Evolutionary conservation across 2,113 vertebrate genomes (phyloP).

Genomic region (Pteruthius melanotis): DNA sequence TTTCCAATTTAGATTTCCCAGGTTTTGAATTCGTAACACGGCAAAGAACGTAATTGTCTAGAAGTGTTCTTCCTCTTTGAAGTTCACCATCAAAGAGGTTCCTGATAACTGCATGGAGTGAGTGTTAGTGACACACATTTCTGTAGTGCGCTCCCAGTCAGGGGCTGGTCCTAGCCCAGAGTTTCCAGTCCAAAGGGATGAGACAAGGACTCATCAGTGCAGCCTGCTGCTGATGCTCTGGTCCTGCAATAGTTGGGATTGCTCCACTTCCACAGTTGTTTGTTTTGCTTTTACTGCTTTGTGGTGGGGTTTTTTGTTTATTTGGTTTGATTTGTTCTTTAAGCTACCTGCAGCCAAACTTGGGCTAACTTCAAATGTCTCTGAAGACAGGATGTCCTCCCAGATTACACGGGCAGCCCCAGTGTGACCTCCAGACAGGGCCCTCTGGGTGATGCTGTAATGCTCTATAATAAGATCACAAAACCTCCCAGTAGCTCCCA

Average conservation of each 20-base stretch:
- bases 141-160: neutral
- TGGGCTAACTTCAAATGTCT: neutral
- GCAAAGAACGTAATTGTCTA: neutral
- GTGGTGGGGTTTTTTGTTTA: neutral
- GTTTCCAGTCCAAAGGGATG: neutral
- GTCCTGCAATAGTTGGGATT: neutral
- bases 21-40: neutral
- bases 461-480: neutral
- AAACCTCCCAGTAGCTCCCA: neutral
- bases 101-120: neutral
- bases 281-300: neutral
- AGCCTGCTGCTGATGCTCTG: neutral
- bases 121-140: neutral
- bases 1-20: neutral
- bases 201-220: neutral
- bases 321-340: neutral
- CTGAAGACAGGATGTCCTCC: neutral
- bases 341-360: conserved; percentile 1
- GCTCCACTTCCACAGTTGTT: neutral
- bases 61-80: neutral
- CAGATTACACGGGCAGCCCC: neutral
- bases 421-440: neutral
- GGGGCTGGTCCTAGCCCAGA: neutral
- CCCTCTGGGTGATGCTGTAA: neutral
- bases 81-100: neutral